These are phyloP conservation scores for Troides oblongomaculatus DNA, from an alignment of 2,888 invertebrate species.

Conservation along the genomic window DNA sequence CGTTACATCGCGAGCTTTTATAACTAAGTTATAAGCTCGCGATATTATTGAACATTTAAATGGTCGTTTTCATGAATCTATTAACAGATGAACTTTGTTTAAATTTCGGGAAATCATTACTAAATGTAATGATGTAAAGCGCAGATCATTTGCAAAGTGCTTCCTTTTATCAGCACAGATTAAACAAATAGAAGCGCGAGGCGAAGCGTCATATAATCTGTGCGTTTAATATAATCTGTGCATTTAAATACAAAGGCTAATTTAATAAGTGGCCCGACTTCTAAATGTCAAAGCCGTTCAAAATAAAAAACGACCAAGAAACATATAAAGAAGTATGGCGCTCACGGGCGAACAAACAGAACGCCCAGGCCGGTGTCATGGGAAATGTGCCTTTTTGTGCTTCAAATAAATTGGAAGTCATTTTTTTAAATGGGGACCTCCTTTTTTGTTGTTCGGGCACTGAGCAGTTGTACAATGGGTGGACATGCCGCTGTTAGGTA, in stretches of 20 bases:
- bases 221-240: slow-evolving; percentile 73
- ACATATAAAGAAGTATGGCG: slow-evolving; percentile 69
- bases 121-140: too few species aligned
- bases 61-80: too few species aligned
- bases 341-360: slow-evolving; percentile 49
- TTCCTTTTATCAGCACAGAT: neutral
- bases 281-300: slow-evolving; percentile 72
- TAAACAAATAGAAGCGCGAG: slow-evolving; percentile 37
- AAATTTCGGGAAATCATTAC: too few species aligned
- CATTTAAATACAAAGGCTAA: slow-evolving; percentile 80
- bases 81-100: too few species aligned
- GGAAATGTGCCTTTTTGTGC: slow-evolving; percentile 72
- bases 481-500: too few species aligned
- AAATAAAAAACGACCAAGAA: slow-evolving; percentile 68
- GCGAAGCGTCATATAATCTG: slow-evolving; percentile 63
- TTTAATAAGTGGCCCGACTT: slow-evolving; percentile 77
- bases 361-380: slow-evolving; percentile 72
- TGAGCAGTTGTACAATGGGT: slow-evolving; percentile 73
- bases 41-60: too few species aligned
- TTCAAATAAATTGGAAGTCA: slow-evolving; percentile 77
- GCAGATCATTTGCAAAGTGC: neutral
- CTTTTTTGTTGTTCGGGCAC: slow-evolving; percentile 63
- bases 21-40: too few species aligned
- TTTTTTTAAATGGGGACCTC: slow-evolving; percentile 60
- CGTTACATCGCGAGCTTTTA: too few species aligned